Conservation (phyloP, 2,888 invertebrate genomes). For the Cantharis flavilabris region DNA sequence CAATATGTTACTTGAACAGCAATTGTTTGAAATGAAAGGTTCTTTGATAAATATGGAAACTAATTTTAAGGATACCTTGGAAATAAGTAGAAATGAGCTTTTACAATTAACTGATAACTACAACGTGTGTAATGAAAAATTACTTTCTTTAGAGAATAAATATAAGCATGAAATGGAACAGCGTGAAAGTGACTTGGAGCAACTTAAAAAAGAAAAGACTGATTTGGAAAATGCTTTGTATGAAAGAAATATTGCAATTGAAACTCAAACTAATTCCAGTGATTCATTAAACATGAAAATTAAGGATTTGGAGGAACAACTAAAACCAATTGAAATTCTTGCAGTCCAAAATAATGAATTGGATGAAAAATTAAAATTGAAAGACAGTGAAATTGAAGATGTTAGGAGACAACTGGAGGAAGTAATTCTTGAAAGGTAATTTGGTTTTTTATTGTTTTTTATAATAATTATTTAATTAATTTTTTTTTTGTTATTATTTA, state of each 20-base stretch:
- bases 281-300: slow-evolving; percentile 25
- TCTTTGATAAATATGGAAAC: not conserved
- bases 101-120: not conserved
- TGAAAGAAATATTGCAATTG: slow-evolving; percentile 47
- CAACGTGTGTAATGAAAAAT: not conserved
- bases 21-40: not conserved
- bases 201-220: slow-evolving; percentile 44
- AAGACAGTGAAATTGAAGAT: slow-evolving; percentile 2
- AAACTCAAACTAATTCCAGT: slow-evolving; percentile 53
- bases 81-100: not conserved
- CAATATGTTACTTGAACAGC: not conserved
- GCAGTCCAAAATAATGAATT: not conserved
- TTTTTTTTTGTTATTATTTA: not conserved
- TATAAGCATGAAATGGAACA: not conserved
- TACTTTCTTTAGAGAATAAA: not conserved
- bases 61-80: not conserved
- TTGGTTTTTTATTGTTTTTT: too few relatives aligned
- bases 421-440: slow-evolving; percentile 20
- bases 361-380: not conserved
- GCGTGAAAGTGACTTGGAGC: not conserved
- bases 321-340: not conserved
- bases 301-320: slow-evolving; percentile 6
- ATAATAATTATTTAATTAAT: not conserved
- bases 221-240: slow-evolving; percentile 49
- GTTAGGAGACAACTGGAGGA: slow-evolving; percentile 6